These are phyloP conservation scores for Pardalotus punctatus DNA, from an alignment of 2,113 vertebrate species.

Conservation along the genomic window DNA sequence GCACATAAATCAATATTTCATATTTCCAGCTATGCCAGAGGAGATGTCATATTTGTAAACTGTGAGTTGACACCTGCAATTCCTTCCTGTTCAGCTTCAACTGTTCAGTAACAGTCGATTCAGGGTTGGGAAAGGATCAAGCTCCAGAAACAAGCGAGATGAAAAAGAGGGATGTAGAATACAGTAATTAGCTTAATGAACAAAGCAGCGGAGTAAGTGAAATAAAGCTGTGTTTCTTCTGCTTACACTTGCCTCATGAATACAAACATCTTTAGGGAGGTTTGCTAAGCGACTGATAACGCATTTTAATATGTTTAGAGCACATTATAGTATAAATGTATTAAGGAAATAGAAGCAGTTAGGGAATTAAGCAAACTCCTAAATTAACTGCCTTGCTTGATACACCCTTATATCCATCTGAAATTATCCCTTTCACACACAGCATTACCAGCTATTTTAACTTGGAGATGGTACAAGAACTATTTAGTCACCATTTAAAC, in stretches of 20 bases:
- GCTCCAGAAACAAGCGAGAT: slow-evolving; percentile 79
- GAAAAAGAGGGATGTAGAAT: slow-evolving; percentile 74
- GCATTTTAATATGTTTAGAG: slow-evolving; percentile 42
- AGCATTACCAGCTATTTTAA: neutral
- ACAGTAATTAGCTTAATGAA: slow-evolving; percentile 83
- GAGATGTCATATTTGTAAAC: slow-evolving; percentile 99
- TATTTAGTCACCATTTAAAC: neutral
- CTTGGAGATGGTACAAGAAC: neutral
- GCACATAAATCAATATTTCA: slow-evolving; percentile 99
- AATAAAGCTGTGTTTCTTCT: slow-evolving; percentile 69
- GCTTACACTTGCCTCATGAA: slow-evolving; percentile 63
- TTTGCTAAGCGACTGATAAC: slow-evolving; percentile 34
- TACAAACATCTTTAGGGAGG: slow-evolving; percentile 57
- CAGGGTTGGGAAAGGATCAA: slow-evolving; percentile 89
- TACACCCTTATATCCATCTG: neutral
- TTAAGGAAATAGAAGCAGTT: slow-evolving; percentile 15
- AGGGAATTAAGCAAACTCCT: slow-evolving; percentile 20
- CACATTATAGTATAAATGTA: neutral
- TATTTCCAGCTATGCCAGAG: slow-evolving; percentile 99
- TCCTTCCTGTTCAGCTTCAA: slow-evolving; percentile 99
- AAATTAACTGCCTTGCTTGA: neutral
- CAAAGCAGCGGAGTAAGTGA: slow-evolving; percentile 74
- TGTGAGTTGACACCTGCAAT: slow-evolving; percentile 99
- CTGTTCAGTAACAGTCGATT: slow-evolving; percentile 99
- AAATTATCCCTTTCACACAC: neutral